Percentiles rank a stretch among this genome's conserved stretches.
phyloP scores from a whole-genome alignment of 2,113 vertebrate species.

The Festucalex cinctus region DNA sequence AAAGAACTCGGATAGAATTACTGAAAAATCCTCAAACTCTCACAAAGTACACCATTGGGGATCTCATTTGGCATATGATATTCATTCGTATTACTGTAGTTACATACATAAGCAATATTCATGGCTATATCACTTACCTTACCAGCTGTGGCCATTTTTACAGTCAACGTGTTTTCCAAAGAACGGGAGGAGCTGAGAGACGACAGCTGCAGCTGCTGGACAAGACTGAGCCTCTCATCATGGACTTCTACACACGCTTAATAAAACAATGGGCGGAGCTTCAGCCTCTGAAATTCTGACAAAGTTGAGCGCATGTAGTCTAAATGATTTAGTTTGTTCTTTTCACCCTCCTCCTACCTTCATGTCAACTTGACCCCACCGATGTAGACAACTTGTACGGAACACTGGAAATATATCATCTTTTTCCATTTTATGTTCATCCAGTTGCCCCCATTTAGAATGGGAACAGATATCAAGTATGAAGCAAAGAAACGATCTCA shows the following conservation, averaged over 20 bases:
- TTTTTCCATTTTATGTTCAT: background rate
- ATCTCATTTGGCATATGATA: background rate
- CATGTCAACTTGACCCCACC: background rate
- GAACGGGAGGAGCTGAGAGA: background rate
- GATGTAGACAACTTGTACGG: background rate
- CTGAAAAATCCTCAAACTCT: background rate
- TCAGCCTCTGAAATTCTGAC: background rate
- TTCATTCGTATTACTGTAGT: background rate
- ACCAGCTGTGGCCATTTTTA: constrained; percentile 50
- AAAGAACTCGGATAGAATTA: background rate
- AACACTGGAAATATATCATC: background rate
- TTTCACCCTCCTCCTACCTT: background rate
- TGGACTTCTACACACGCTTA: background rate
- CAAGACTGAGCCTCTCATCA: background rate
- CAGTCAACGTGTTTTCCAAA: background rate
- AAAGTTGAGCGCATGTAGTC: background rate
- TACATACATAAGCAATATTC: too few relatives aligned
- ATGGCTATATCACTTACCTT: constrained; percentile 40
- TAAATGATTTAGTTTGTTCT: background rate
- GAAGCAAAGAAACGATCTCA: background rate
- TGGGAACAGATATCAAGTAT: background rate
- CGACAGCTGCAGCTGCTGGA: background rate
- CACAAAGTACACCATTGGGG: background rate
- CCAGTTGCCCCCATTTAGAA: background rate
- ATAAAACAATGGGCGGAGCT: background rate